These are phyloP conservation scores for Catharus fuscescens DNA, from an alignment of 2,113 vertebrate genomes.

Conservation along the genomic window DNA sequence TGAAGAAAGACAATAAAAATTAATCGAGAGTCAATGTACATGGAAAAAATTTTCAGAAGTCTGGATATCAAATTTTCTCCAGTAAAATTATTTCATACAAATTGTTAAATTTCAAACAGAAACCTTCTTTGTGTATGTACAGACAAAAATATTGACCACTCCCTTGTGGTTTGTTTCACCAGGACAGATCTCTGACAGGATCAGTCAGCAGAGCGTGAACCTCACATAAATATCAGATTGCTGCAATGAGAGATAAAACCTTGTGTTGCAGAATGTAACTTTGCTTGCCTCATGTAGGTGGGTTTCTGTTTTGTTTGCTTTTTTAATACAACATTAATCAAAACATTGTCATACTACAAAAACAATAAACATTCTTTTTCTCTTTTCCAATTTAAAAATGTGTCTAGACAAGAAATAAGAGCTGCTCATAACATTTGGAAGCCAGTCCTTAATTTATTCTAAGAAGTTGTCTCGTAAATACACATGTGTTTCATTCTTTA, in stretches of 20 bases:
- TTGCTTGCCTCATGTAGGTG: background rate
- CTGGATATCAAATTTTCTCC: conserved; percentile 7
- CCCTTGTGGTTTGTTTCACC: conserved; percentile 26
- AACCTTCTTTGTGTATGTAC: background rate
- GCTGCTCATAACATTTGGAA: conserved; percentile 54
- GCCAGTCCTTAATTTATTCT: conserved; percentile 31
- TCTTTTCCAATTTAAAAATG: conserved; percentile 42
- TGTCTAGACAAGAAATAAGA: conserved; percentile 51
- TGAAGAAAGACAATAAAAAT: conserved; percentile 3
- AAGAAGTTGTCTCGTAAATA: conserved; percentile 48
- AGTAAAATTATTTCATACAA: background rate
- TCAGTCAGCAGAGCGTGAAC: background rate
- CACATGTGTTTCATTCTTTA: conserved; percentile 53
- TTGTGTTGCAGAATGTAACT: background rate
- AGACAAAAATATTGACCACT: background rate
- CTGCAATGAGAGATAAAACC: background rate
- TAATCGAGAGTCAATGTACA: background rate
- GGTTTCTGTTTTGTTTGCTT: background rate
- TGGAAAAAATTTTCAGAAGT: background rate
- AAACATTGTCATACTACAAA: background rate
- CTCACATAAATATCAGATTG: background rate
- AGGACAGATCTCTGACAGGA: background rate
- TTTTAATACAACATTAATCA: background rate
- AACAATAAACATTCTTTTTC: background rate
- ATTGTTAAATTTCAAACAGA: background rate